Conservation (phyloP, 2,113 vertebrate species). For the Eupsittula cactorum region DNA sequence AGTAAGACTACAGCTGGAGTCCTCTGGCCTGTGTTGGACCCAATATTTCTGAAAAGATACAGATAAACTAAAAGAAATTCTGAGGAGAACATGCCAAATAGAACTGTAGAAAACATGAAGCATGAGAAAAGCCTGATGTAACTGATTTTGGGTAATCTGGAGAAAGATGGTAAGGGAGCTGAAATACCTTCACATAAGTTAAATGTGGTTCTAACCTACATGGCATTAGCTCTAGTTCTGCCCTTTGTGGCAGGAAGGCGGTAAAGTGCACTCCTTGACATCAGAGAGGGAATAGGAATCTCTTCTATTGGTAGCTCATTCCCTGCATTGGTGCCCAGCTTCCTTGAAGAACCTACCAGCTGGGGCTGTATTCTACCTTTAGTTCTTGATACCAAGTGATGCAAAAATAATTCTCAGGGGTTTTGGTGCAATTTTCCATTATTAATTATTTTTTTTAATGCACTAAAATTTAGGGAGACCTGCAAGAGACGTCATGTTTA, state of each 20-base stretch:
- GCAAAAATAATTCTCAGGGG: neutral
- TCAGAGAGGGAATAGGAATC: neutral
- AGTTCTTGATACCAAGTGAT: neutral
- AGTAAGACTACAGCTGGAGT: neutral
- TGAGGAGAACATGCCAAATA: neutral
- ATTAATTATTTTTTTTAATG: neutral
- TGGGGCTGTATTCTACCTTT: neutral
- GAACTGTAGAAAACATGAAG: neutral
- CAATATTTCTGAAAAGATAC: neutral
- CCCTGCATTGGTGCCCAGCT: neutral
- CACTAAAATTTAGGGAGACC: neutral
- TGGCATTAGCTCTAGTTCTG: neutral
- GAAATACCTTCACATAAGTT: fast-evolving
- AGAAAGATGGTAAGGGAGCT: neutral
- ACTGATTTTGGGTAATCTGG: neutral
- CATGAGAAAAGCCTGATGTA: neutral
- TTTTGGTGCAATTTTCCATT: neutral
- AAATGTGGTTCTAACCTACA: neutral
- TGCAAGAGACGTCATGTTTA: neutral
- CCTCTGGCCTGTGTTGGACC: neutral
- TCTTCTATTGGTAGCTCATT: neutral
- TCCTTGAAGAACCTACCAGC: neutral
- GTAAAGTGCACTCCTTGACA: neutral
- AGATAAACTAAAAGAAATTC: neutral
- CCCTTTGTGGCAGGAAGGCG: neutral